Conservation (phyloP, 2,888 invertebrate species). For the Saturnia japonica region DNA sequence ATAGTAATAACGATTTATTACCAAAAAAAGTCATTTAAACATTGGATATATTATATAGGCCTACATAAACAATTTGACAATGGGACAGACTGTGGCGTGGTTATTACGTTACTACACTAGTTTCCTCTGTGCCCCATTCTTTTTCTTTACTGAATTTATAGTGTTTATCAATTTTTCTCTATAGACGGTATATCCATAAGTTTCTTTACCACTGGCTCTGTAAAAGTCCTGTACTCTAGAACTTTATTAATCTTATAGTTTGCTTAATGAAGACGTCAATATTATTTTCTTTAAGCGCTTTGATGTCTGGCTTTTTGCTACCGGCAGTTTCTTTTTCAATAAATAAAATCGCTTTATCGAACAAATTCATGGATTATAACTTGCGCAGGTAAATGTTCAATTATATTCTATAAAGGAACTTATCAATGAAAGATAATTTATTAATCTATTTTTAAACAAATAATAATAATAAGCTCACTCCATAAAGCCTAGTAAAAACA, state of each 20-base stretch:
- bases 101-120: too few species aligned
- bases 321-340: slow-evolving; percentile 30
- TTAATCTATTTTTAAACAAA: slow-evolving; percentile 35
- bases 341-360: slow-evolving; percentile 45
- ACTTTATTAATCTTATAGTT: neutral
- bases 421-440: slow-evolving; percentile 36
- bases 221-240: neutral
- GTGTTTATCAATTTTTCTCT: neutral
- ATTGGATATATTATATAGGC: too few species aligned
- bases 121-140: too few species aligned
- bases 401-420: slow-evolving; percentile 34
- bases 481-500: too few species aligned
- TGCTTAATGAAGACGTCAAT: slow-evolving; percentile 11
- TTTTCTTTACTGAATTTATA: neutral
- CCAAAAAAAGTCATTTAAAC: too few species aligned
- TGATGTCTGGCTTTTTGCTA: neutral
- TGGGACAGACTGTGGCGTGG: too few species aligned
- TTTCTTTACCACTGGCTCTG: neutral
- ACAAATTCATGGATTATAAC: slow-evolving; percentile 44
- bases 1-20: too few species aligned
- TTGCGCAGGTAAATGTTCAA: too few species aligned
- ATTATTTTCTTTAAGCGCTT: slow-evolving; percentile 1
- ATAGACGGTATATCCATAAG: neutral
- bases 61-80: too few species aligned
- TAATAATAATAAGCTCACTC: too few species aligned